These are phyloP conservation scores for Holacanthus passer DNA, from an alignment of 2,113 vertebrate genomes.

Conservation along the genomic window DNA sequence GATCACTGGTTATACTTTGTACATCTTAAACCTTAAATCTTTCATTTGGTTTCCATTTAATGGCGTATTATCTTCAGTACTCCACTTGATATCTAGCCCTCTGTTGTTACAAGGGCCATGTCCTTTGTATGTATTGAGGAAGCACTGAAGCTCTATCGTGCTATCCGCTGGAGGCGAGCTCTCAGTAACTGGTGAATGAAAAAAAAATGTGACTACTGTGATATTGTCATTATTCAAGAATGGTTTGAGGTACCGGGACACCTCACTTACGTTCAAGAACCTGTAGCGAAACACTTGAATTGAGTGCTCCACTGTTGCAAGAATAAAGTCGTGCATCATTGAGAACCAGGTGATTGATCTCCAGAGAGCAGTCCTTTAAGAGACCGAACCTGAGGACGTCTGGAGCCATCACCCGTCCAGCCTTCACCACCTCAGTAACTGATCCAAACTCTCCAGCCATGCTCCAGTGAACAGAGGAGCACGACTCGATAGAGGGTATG, in stretches of 20 bases:
- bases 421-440: constrained; percentile 27
- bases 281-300: constrained; percentile 44
- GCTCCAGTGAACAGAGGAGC: constrained; percentile 63
- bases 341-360: constrained; percentile 27
- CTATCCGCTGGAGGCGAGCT: accelerated
- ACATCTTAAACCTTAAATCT: neutral
- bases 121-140: constrained; percentile 35
- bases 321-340: constrained; percentile 54
- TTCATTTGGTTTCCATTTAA: constrained; percentile 23
- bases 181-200: constrained; percentile 43
- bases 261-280: constrained; percentile 58
- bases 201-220: neutral
- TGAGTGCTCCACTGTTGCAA: constrained; percentile 33
- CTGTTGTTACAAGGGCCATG: neutral
- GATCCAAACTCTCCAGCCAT: neutral
- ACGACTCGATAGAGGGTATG: constrained; percentile 37
- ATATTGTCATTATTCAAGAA: neutral
- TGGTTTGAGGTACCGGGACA: neutral
- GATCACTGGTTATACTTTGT: constrained; percentile 4
- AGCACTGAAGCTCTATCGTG: constrained; percentile 66
- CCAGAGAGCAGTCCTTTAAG: constrained; percentile 65
- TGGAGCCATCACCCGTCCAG: constrained; percentile 28
- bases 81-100: constrained; percentile 60
- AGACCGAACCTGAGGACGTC: neutral
- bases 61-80: constrained; percentile 30